A percentile compares a stretch with the other conserved stretches of the same genome.
phyloP scores from a whole-genome alignment of 2,797 vertebrate species.

The Stomatorhinus walkeri region DNA sequence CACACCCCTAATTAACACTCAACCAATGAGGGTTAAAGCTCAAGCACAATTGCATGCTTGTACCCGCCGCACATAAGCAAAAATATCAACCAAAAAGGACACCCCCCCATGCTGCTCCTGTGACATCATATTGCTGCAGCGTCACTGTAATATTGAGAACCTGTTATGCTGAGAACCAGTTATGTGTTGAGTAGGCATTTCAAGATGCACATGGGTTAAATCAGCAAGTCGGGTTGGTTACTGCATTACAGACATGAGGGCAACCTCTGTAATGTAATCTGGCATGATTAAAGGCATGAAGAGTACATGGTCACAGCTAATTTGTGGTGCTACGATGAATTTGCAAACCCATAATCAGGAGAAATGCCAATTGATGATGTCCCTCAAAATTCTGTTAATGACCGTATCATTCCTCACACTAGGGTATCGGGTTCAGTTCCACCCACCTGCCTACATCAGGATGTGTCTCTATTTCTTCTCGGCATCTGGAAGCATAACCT shows the following conservation, averaged over 20 bases:
- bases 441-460: constrained; percentile 41
- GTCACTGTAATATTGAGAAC: constrained; percentile 9
- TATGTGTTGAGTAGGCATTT: constrained; percentile 11
- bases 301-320: neutral
- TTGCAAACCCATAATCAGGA: neutral
- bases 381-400: neutral
- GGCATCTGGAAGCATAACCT: constrained; percentile 45
- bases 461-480: constrained; percentile 40
- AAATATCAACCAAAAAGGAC: neutral
- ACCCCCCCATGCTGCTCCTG: neutral
- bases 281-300: neutral
- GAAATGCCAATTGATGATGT: neutral
- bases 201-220: neutral
- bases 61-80: neutral
- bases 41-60: constrained; percentile 23
- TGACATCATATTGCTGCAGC: neutral
- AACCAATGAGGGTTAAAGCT: constrained; percentile 35
- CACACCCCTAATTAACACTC: constrained; percentile 32
- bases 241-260: neutral
- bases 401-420: neutral
- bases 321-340: neutral
- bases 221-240: neutral
- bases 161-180: neutral
- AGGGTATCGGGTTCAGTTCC: neutral
- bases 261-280: neutral